Percentiles rank a stretch among this genome's conserved stretches.
phyloP scores from a whole-genome alignment of 2,888 invertebrate species.

The Oscheius sp. region DNA sequence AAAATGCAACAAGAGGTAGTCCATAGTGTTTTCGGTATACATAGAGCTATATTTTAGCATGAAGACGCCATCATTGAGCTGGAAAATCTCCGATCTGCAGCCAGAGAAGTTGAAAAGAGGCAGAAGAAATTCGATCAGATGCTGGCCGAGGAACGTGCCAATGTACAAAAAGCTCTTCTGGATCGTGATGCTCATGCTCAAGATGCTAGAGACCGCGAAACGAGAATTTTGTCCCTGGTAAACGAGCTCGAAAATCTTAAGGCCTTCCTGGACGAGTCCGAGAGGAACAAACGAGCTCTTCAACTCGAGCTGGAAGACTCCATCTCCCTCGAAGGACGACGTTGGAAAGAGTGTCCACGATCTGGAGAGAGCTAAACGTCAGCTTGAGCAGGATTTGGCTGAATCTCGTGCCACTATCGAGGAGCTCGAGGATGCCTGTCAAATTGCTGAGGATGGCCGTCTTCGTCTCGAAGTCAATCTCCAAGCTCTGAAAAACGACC shows the following conservation, averaged over 20 bases:
- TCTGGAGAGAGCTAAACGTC: constrained; percentile 93
- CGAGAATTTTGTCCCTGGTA: constrained; percentile 89
- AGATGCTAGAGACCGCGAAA: constrained; percentile 96
- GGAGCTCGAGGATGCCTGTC: constrained; percentile 89
- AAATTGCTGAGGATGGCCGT: constrained; percentile 91
- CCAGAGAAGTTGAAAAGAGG: constrained; percentile 91
- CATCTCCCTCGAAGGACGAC: constrained; percentile 94
- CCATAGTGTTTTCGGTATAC: not conserved
- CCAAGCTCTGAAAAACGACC: constrained; percentile 94
- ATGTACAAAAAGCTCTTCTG: constrained; percentile 74
- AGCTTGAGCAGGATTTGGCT: constrained; percentile 80
- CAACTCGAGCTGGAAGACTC: constrained; percentile 93
- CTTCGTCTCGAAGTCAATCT: constrained; percentile 95
- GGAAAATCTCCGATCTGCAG: constrained; percentile 89
- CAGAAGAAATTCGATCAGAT: constrained; percentile 97
- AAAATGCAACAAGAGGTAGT: constrained; percentile 90
- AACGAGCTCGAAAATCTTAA: constrained; percentile 91
- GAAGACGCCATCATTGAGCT: constrained; percentile 95
- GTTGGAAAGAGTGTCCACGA: constrained; percentile 98
- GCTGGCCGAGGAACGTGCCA: constrained; percentile 79
- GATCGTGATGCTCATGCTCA: constrained; percentile 81
- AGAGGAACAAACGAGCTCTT: constrained; percentile 85
- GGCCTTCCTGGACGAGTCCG: constrained; percentile 76
- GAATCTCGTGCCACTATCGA: constrained; percentile 82
- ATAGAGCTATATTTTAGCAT: constrained; percentile 75